A percentile compares a stretch with the other conserved stretches of the same genome.
Conservation (phyloP, 2,888 invertebrate genomes). For the Chironomus riparius region DNA sequence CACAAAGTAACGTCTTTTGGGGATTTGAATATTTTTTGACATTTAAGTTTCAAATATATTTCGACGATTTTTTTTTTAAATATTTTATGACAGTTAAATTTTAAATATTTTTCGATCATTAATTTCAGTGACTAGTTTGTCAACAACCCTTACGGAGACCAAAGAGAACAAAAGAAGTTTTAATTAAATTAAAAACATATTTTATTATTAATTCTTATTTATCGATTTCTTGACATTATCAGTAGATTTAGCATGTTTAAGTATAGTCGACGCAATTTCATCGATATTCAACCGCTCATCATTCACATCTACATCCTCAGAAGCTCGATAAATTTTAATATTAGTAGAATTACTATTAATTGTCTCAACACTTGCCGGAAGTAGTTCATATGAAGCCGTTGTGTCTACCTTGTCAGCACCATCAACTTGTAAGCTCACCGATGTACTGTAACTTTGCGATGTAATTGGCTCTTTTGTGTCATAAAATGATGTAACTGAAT, state of each 20-base stretch:
- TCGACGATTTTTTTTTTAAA: too few species aligned
- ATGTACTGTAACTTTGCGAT: slow-evolving; percentile 46
- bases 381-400: slow-evolving; percentile 29
- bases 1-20: too few species aligned
- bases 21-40: too few species aligned
- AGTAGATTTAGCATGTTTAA: not conserved
- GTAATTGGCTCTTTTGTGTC: slow-evolving; percentile 34
- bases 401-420: not conserved
- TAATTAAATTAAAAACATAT: too few species aligned
- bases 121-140: too few species aligned
- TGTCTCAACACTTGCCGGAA: slow-evolving; percentile 29
- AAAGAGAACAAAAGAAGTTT: too few species aligned
- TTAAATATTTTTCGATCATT: too few species aligned
- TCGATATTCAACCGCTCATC: not conserved
- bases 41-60: too few species aligned
- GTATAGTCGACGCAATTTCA: not conserved
- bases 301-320: slow-evolving; percentile 25
- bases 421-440: slow-evolving; percentile 46
- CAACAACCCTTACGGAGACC: too few species aligned
- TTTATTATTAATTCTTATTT: too few species aligned
- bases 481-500: slow-evolving; percentile 27
- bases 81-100: too few species aligned
- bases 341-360: slow-evolving; percentile 28
- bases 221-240: not conserved
- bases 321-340: slow-evolving; percentile 33